These are phyloP conservation scores for Galaxias olidus DNA, from an alignment of 2,797 vertebrate genomes.

Conservation along the genomic window DNA sequence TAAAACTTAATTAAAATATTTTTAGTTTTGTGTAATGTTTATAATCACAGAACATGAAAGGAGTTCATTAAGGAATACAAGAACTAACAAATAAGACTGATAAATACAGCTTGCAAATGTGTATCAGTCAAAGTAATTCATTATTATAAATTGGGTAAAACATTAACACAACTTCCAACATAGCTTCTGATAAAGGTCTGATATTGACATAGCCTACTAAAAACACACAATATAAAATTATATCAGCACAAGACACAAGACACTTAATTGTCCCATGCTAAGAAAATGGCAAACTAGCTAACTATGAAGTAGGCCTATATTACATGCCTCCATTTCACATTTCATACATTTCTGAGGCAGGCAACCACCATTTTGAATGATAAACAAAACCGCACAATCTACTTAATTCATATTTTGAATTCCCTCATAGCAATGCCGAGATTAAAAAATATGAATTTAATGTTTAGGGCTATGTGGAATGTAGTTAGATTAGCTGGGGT, in stretches of 20 bases:
- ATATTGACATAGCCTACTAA: not conserved
- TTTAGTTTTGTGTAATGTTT: not conserved
- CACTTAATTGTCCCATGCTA: not conserved
- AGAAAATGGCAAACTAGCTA: not conserved
- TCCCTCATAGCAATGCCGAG: conserved; percentile 10
- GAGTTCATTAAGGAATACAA: not conserved
- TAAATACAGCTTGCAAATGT: not conserved
- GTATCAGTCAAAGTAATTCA: not conserved
- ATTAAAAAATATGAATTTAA: conserved; percentile 5
- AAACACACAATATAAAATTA: not conserved
- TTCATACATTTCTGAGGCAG: no score
- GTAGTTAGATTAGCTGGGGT: not conserved
- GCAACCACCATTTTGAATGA: not conserved
- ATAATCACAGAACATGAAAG: not conserved
- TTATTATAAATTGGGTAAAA: not conserved
- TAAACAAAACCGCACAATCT: conserved; percentile 13
- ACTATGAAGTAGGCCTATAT: not conserved
- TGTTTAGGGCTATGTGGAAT: not conserved
- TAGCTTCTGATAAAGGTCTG: not conserved
- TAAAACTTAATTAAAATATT: not conserved
- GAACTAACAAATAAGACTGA: not conserved
- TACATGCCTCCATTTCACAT: not conserved
- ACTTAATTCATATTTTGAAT: conserved; percentile 3
- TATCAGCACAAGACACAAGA: not conserved
- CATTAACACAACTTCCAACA: no score